Base-by-base conservation (phyloP, 2,888 invertebrate genomes). In the Epinotia ramella region DNA sequence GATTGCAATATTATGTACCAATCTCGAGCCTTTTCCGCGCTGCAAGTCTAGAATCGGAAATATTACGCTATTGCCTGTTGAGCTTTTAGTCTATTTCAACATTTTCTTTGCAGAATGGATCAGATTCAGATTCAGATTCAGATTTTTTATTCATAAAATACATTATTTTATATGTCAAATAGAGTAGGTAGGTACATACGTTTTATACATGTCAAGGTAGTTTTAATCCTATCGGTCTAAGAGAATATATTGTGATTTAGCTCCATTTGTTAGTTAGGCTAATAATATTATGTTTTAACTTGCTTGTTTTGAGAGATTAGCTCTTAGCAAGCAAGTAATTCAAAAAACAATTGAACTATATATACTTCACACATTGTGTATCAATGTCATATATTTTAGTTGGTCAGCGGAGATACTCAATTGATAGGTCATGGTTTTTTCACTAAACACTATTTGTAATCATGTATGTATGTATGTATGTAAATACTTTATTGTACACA, bases 1-100 rank as follows among this genome's bases (percentile, higher is more conserved):
- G 77, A 77, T 79, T 79, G 78, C 78, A 79, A 79, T 79, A 77
- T 79, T 79, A 79, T 79, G 78, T 79, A 79, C 73, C 76, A 77
- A 79, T 77, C 73, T 76, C 73, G 64, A 74, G 76, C 73, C 77
- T 78, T 78, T 76, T 78, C 71, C 71, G 33, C 60, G 44, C 62
- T 72, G 71, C 72, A 71, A 57, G 72, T 46, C 60, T 66, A 56
- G 56, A 57, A 72, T 72, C 20, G 67, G 67, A 71, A 76, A 72
- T 76, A 72, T 57, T 75, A 65, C 70, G 70, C 70, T 62, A 60
- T 53, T 53, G 53, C 62, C 49, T 18, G 40, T 67, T 53, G 65
- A 60, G 65, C 44, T 49, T 49, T 49, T 13, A 33, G 6, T 53
- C 7, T 53, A n/a, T 53, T 53, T n/a, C n/a, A 53, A 53, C n/a